phyloP scores from a whole-genome alignment of 1,140 invertebrate genomes.

The Panonychus citri region DNA sequence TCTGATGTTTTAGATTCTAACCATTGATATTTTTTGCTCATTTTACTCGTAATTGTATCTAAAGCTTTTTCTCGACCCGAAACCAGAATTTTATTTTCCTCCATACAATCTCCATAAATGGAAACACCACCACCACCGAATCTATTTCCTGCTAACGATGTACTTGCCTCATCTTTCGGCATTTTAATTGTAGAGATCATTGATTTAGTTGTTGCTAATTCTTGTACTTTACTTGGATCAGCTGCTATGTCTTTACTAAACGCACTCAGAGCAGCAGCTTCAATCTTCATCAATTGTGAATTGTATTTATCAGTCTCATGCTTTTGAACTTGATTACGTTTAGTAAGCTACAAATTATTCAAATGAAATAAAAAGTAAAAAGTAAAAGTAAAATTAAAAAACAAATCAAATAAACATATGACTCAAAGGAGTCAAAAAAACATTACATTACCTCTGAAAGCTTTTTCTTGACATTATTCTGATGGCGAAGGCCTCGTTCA shows the following conservation, averaged over 20 bases:
- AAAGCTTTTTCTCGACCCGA: slow-evolving; percentile 5
- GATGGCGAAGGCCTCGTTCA: slow-evolving; percentile 74
- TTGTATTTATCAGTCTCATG: slow-evolving; percentile 44
- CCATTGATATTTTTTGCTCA: slow-evolving; percentile 11
- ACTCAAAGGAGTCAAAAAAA: too few species aligned
- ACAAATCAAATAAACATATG: too few species aligned
- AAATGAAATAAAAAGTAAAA: slow-evolving; percentile 5
- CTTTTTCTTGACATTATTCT: slow-evolving; percentile 70
- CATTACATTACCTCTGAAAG: slow-evolving; percentile 23
- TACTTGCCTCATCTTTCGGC: not conserved
- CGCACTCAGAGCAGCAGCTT: slow-evolving; percentile 55
- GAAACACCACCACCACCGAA: slow-evolving; percentile 1
- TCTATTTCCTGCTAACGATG: slow-evolving; percentile 4
- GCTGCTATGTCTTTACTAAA: slow-evolving; percentile 51
- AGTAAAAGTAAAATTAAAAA: too few species aligned
- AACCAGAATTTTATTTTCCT: not conserved
- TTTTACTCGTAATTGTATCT: slow-evolving; percentile 1
- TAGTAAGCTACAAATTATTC: not conserved
- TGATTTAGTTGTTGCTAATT: not conserved
- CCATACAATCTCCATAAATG: not conserved
- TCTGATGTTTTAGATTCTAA: slow-evolving; percentile 14
- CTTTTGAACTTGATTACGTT: slow-evolving; percentile 30
- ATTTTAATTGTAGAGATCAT: not conserved
- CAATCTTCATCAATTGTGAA: slow-evolving; percentile 61
- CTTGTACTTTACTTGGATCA: slow-evolving; percentile 30